These are phyloP conservation scores for Phaethon lepturus DNA, from an alignment of 2,113 vertebrate species.

Conservation along the genomic window DNA sequence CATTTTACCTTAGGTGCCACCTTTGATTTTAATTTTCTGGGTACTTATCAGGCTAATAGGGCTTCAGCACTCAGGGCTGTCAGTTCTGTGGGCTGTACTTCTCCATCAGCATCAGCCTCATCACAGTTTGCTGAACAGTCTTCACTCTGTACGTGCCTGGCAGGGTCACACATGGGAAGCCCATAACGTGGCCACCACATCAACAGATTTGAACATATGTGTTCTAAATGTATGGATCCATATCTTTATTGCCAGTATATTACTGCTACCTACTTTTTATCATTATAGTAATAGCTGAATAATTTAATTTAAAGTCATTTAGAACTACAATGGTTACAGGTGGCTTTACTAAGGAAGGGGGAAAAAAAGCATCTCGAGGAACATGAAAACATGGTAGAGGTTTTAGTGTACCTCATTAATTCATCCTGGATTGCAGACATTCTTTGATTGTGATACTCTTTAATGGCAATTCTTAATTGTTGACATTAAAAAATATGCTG, in stretches of 20 bases:
- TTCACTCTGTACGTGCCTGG: accelerated
- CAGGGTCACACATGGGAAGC: not conserved
- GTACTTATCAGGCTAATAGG: no score
- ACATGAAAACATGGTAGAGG: not conserved
- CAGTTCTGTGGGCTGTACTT: not conserved
- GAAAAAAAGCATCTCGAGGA: not conserved
- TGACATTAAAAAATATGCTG: constrained; percentile 72
- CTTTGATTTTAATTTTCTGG: not conserved
- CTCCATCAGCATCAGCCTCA: not conserved
- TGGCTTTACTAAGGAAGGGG: not conserved
- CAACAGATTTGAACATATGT: accelerated
- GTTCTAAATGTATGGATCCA: not conserved
- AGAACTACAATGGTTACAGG: not conserved
- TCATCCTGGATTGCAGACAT: constrained; percentile 37
- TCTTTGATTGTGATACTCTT: constrained; percentile 53
- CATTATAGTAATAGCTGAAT: accelerated
- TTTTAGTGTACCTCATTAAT: constrained; percentile 56
- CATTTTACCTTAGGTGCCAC: accelerated
- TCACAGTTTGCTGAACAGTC: accelerated
- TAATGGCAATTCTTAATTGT: constrained; percentile 67
- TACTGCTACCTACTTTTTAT: not conserved
- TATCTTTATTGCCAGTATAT: not conserved
- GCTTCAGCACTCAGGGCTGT: not conserved
- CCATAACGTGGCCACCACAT: not conserved
- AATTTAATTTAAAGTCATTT: not conserved